Conservation (phyloP, 2,113 vertebrate genomes). For the Nyctibius bracteatus region DNA sequence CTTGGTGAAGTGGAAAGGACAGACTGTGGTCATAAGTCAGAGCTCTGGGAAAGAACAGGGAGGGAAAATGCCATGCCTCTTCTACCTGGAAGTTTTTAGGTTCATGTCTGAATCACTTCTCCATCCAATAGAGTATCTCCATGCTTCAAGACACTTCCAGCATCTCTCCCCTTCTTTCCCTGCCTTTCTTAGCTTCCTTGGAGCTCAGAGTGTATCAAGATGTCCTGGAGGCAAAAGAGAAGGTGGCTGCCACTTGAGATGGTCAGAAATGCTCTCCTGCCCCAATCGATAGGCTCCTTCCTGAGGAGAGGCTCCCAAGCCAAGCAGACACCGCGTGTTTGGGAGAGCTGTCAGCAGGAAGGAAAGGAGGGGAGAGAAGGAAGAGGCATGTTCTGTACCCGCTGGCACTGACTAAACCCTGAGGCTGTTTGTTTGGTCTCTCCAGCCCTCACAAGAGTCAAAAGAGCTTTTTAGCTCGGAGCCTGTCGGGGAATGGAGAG, state of each 20-base stretch:
- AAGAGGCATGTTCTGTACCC: background rate
- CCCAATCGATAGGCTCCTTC: background rate
- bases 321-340: fast-evolving
- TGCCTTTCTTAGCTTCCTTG: background rate
- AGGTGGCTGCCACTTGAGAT: background rate
- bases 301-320: background rate
- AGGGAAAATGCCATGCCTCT: background rate
- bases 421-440: conserved; percentile 1
- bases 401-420: background rate
- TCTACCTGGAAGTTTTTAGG: background rate
- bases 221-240: background rate
- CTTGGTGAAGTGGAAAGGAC: background rate
- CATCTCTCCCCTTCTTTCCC: background rate
- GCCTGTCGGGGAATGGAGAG: background rate
- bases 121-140: background rate
- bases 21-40: background rate
- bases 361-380: background rate
- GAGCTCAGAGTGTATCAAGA: background rate
- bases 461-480: background rate
- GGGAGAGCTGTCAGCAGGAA: background rate
- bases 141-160: background rate
- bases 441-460: conserved; percentile 14
- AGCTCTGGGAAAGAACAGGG: background rate
- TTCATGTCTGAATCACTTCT: background rate
- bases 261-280: background rate